phyloP scores from a whole-genome alignment of 1,140 invertebrate genomes.

The Drosophila arawakana region DNA sequence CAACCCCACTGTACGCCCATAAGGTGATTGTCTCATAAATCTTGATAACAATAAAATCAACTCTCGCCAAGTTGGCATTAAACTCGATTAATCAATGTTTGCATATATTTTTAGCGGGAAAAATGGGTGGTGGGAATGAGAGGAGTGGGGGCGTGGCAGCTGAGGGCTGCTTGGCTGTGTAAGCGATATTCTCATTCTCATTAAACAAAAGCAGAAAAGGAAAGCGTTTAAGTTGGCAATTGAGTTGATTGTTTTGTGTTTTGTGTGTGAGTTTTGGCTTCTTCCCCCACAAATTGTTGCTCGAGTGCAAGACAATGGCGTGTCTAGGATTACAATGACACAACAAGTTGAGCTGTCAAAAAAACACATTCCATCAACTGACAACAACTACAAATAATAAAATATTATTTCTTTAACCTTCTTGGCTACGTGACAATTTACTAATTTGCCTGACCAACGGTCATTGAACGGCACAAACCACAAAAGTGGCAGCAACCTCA shows the following conservation, averaged over 20 bases:
- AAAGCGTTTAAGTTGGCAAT: constrained; percentile 59
- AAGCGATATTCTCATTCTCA: constrained; percentile 67
- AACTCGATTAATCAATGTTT: constrained; percentile 84
- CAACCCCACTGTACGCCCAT: not conserved
- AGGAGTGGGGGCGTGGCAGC: not conserved
- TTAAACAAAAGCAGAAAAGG: constrained; percentile 64
- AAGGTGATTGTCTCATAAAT: constrained; percentile 66
- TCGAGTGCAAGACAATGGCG: constrained; percentile 27
- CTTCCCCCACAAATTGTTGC: not conserved
- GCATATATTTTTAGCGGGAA: constrained; percentile 43
- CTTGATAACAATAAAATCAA: constrained; percentile 69
- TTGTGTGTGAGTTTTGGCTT: not conserved
- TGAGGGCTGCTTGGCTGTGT: constrained; percentile 24
- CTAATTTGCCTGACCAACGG: constrained; percentile 62
- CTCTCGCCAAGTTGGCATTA: constrained; percentile 47
- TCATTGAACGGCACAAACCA: constrained; percentile 31
- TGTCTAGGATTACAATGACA: constrained; percentile 57
- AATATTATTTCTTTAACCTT: constrained; percentile 28
- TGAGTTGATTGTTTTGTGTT: constrained; percentile 66
- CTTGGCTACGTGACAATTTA: constrained; percentile 74
- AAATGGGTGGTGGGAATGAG: not conserved
- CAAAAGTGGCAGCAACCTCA: not conserved
- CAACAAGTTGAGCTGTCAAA: constrained; percentile 39
- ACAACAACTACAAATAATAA: constrained; percentile 15
- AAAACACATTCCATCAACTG: constrained; percentile 11